Percentiles rank a stretch among this genome's conserved stretches.
Conservation (phyloP, 35 echinoderm and acorn worm species). For the Apostichopus japonicus region DNA sequence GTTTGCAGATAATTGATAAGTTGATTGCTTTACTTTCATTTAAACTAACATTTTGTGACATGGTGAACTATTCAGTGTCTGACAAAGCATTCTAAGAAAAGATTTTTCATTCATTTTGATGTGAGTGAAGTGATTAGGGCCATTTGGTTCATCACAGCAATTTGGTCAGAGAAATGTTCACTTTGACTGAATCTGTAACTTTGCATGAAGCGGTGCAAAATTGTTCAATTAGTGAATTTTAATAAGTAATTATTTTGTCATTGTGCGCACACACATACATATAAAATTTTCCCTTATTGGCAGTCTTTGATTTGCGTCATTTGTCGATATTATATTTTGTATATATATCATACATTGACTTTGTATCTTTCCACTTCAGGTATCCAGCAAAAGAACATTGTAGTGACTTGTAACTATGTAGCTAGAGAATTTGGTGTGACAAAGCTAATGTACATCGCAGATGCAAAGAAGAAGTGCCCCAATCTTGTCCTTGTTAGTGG, state of each 20-base stretch:
- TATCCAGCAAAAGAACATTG: slow-evolving; percentile 93
- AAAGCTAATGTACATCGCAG: slow-evolving; percentile 83
- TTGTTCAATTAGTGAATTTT: no score
- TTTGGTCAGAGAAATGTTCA: no score
- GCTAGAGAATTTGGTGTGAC: slow-evolving; percentile 69
- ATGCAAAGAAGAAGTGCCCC: slow-evolving; percentile 87
- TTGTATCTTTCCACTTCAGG: slow-evolving; percentile 47
- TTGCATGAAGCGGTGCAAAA: no score
- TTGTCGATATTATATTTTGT: background rate
- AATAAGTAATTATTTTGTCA: no score
- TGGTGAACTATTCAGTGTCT: no score
- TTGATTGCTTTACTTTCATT: no score
- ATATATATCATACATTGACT: no score
- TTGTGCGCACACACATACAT: no score
- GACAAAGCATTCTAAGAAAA: background rate
- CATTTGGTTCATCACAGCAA: no score
- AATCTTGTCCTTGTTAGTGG: slow-evolving; percentile 83
- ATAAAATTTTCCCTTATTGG: background rate
- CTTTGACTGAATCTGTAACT: no score
- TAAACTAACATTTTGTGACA: no score
- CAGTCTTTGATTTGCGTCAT: background rate
- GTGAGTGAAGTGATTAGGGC: no score
- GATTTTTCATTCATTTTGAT: background rate
- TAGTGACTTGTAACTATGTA: slow-evolving; percentile 93
- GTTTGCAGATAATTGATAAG: background rate